Percentiles rank a stretch among this genome's conserved stretches.
phyloP scores from a whole-genome alignment of 2,888 invertebrate genomes.

The Sericinus montela region DNA sequence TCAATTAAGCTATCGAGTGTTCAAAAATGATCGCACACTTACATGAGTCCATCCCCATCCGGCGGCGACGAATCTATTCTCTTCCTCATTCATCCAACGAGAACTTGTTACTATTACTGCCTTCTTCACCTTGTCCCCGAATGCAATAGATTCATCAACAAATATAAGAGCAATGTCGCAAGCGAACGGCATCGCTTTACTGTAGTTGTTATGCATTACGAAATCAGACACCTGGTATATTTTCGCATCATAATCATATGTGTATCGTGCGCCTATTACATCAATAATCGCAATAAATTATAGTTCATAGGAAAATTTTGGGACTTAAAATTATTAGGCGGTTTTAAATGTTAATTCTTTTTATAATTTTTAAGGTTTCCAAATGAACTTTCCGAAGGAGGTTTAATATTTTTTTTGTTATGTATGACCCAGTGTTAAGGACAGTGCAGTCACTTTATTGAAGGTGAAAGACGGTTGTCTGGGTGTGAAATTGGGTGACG shows the following conservation, averaged over 20 bases:
- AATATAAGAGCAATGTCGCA: conserved; percentile 56
- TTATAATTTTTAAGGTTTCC: no score
- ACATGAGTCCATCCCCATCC: conserved; percentile 61
- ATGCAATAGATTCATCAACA: conserved; percentile 32
- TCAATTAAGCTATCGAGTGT: no score
- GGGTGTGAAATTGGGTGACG: no score
- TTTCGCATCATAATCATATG: conserved; percentile 38
- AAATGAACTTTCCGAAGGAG: no score
- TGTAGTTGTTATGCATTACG: conserved; percentile 45
- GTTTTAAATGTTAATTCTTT: no score
- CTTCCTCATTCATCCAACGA: conserved; percentile 43
- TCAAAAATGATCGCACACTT: conserved; percentile 2
- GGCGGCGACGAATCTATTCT: conserved; percentile 36
- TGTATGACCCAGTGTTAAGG: no score
- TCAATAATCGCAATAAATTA: not conserved
- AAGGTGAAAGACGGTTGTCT: no score
- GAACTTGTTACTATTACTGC: conserved; percentile 37
- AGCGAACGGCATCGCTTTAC: conserved; percentile 37
- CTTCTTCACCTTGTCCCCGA: conserved; percentile 37
- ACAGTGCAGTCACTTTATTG: no score
- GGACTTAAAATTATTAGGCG: no score
- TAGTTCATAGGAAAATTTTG: no score
- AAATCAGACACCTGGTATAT: conserved; percentile 31
- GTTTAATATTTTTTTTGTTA: no score
- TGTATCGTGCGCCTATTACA: conserved; percentile 45